Conservation (phyloP, 2,113 vertebrate genomes). For the Lepus americanus region DNA sequence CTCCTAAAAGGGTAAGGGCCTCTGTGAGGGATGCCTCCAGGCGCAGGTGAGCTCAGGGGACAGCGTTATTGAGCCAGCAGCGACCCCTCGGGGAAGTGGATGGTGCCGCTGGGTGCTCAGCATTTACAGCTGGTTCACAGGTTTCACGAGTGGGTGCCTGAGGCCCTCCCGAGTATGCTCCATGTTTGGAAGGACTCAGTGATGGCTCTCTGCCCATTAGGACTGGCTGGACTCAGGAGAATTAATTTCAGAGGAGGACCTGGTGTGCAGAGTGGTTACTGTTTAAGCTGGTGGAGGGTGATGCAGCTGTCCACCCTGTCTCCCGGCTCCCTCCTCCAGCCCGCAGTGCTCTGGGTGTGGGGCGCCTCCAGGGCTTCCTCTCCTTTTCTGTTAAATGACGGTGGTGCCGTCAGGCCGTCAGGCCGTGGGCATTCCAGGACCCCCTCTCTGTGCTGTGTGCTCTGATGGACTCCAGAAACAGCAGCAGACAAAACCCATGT, state of each 20-base stretch:
- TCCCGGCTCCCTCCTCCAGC: not conserved
- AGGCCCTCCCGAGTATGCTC: slow-evolving; percentile 59
- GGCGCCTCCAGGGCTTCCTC: not conserved
- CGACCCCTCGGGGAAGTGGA: slow-evolving; percentile 67
- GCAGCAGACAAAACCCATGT: not conserved
- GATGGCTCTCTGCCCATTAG: slow-evolving; percentile 63
- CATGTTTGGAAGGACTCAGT: slow-evolving; percentile 71
- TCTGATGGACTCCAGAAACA: not conserved
- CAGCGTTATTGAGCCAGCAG: slow-evolving; percentile 59
- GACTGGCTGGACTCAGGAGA: slow-evolving; percentile 79
- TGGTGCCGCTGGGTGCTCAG: slow-evolving; percentile 37
- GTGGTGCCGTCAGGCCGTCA: not conserved
- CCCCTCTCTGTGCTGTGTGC: not conserved
- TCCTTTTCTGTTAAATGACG: not conserved
- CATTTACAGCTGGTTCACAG: slow-evolving; percentile 18
- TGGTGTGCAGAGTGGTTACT: slow-evolving; percentile 70
- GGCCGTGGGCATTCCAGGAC: rapidly evolving
- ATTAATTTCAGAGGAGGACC: slow-evolving; percentile 79
- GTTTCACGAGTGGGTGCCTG: slow-evolving; percentile 63
- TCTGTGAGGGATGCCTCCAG: slow-evolving; percentile 35
- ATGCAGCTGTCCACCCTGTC: slow-evolving; percentile 28
- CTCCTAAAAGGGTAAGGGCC: not conserved
- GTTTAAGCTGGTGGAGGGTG: slow-evolving; percentile 74
- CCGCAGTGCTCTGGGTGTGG: not conserved
- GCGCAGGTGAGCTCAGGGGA: slow-evolving; percentile 14